A percentile compares a stretch with the other conserved stretches of the same genome.
Conservation (phyloP, 1,140 invertebrate species). For the Tetramorium parvispinum region DNA sequence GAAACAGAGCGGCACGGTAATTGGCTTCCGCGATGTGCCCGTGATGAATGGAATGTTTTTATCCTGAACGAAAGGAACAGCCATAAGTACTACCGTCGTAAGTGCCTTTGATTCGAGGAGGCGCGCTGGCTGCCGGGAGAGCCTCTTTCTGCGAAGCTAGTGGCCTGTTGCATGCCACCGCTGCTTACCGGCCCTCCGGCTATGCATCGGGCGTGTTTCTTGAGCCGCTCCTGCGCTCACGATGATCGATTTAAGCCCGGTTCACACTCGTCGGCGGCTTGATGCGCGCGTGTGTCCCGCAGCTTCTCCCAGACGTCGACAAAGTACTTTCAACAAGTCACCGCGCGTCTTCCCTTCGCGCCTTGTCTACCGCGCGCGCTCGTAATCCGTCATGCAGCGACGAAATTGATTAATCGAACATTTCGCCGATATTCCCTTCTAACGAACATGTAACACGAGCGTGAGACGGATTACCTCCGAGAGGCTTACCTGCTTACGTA, state of each 20-base stretch:
- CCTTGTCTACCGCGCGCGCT: constrained; percentile 39
- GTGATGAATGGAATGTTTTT: constrained; percentile 73
- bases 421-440: constrained; percentile 52
- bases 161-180: constrained; percentile 72
- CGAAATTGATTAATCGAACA: constrained; percentile 60
- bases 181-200: constrained; percentile 63
- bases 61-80: constrained; percentile 65
- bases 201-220: constrained; percentile 72
- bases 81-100: constrained; percentile 65
- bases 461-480: constrained; percentile 53
- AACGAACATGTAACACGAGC: constrained; percentile 57
- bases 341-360: constrained; percentile 32
- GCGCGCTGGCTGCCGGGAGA: constrained; percentile 41
- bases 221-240: constrained; percentile 62
- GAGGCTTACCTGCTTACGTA: constrained; percentile 53
- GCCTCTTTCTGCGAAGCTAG: constrained; percentile 69
- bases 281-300: constrained; percentile 36
- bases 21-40: constrained; percentile 65
- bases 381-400: constrained; percentile 59
- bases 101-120: constrained; percentile 71
- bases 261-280: constrained; percentile 57
- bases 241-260: constrained; percentile 73
- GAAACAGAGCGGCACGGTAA: constrained; percentile 69
- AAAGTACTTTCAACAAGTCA: constrained; percentile 53
- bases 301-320: constrained; percentile 51